Conservation (phyloP, 2,113 vertebrate species). For the Pionites leucogaster region DNA sequence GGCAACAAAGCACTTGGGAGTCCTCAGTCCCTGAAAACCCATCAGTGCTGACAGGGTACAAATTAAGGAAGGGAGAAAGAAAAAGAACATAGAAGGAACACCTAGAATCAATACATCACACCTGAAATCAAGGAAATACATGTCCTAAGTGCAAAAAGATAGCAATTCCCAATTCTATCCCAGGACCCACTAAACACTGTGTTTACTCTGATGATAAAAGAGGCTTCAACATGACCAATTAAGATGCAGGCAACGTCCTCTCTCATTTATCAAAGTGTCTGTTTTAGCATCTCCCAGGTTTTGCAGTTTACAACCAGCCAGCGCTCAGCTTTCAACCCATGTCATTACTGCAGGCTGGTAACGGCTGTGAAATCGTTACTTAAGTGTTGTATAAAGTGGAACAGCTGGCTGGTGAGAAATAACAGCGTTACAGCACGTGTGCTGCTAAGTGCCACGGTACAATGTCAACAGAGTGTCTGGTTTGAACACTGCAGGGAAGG, state of each 20-base stretch:
- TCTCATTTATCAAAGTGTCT: constrained; percentile 23
- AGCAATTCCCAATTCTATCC: constrained; percentile 6
- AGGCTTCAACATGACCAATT: neutral
- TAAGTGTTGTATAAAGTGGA: constrained; percentile 17
- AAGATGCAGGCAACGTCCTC: neutral
- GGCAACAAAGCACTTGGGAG: neutral
- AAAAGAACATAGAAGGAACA: neutral
- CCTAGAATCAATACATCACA: neutral
- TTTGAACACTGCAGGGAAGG: neutral
- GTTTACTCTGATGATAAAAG: neutral
- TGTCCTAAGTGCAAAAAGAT: neutral
- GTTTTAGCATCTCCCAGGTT: neutral
- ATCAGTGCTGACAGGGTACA: neutral
- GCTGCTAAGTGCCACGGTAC: neutral
- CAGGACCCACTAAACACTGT: neutral
- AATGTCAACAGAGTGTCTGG: neutral
- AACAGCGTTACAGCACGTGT: neutral
- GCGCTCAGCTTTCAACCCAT: constrained; percentile 22
- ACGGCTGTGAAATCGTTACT: constrained; percentile 57
- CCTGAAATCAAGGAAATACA: constrained; percentile 18
- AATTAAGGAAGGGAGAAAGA: neutral
- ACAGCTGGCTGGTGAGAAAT: constrained; percentile 42
- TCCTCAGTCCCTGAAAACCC: neutral
- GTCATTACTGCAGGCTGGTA: constrained; percentile 21
- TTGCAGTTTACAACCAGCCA: constrained; percentile 16